Evolutionary conservation across 1,140 invertebrate genomes (phyloP), one percentile per base, ranked within the genome.

Genomic region (Drosophila orosa): DNA sequence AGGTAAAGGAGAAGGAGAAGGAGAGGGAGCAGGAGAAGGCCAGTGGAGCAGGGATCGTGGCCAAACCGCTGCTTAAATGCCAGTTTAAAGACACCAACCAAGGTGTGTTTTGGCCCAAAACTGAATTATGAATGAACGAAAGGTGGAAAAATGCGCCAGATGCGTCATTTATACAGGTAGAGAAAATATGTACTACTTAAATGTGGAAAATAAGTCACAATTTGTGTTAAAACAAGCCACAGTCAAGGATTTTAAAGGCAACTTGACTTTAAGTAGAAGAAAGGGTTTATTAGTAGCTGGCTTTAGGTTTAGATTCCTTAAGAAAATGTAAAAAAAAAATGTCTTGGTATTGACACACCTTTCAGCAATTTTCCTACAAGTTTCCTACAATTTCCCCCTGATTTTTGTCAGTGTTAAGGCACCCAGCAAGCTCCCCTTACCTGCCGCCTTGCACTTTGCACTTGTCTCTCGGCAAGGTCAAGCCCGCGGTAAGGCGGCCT

Each of bases 61-160:
- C 19, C 31, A 24, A 48, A 48, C 67, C 67, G 42, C 67, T 58
- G 67, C 50, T 71, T 71, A 71, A 71, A 71, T 71, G 68, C 52
- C 65, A 71, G 68, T 54, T 68, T 44, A 68, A 68, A 50, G 29
- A 65, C 31, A 35, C 12, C 29, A 29, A 29, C 52, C 12, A 24
- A 17, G 42, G 57, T 63, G 33, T 48, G 60, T 60, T n/a, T 60
- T n/a, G 48, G 40, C 40, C 67, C n/a, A 69, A 58, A 58, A 48
- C 65, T 71, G 37, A 71, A 71, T 71, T 71, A 71, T 71, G 68
- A 71, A 71, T 71, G 65, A 71, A 71, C 67, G 67, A 71, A 67
- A 58, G 68, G 50, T 57, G 42, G 42, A 71, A 71, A 71, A 58
- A 57, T 27, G 65, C 40, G 39, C 25, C 42, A 57, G 42, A 17